Percentiles rank a stretch among this genome's conserved stretches.
phyloP scores from a whole-genome alignment of 2,888 invertebrate genomes.

The Drosophila quasianomalipes region DNA sequence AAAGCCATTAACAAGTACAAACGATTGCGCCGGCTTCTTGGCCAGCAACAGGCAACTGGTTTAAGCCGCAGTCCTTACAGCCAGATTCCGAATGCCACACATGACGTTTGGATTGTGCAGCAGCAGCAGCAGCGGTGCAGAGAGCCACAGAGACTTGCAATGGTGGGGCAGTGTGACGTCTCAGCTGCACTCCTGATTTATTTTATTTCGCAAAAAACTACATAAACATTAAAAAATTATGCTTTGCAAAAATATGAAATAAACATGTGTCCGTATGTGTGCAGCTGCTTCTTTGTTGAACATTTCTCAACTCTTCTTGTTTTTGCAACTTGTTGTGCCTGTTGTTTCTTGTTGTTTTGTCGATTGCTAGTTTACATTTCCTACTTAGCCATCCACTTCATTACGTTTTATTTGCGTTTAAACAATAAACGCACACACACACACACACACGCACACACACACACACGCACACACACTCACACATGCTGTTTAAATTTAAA shows the following conservation, averaged over 20 bases:
- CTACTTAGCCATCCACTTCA: constrained; percentile 73
- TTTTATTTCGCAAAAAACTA: constrained; percentile 73
- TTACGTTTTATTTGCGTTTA: constrained; percentile 73
- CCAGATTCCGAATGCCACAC: constrained; percentile 66
- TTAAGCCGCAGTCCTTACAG: constrained; percentile 46
- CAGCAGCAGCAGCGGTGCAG: constrained; percentile 9
- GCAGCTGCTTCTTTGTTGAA: constrained; percentile 37
- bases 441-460: constrained; percentile 5
- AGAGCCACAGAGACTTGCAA: constrained; percentile 7
- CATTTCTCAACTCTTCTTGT: constrained; percentile 12
- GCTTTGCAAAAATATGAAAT: constrained; percentile 72
- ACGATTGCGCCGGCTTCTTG: constrained; percentile 72
- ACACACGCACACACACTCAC: not conserved
- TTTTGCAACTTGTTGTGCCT: constrained; percentile 45
- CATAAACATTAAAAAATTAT: constrained; percentile 77
- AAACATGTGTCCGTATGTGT: constrained; percentile 55
- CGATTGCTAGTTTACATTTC: constrained; percentile 73
- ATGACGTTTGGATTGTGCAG: constrained; percentile 65
- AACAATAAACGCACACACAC: constrained; percentile 33
- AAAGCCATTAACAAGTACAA: constrained; percentile 80
- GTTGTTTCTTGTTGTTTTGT: constrained; percentile 41
- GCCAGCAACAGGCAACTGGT: constrained; percentile 57
- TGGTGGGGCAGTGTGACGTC: constrained; percentile 49
- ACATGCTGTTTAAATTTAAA: constrained; percentile 67
- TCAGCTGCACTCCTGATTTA: constrained; percentile 72